Conservation (phyloP, 2,797 vertebrate genomes). For the Kryptolebias ocellatus region DNA sequence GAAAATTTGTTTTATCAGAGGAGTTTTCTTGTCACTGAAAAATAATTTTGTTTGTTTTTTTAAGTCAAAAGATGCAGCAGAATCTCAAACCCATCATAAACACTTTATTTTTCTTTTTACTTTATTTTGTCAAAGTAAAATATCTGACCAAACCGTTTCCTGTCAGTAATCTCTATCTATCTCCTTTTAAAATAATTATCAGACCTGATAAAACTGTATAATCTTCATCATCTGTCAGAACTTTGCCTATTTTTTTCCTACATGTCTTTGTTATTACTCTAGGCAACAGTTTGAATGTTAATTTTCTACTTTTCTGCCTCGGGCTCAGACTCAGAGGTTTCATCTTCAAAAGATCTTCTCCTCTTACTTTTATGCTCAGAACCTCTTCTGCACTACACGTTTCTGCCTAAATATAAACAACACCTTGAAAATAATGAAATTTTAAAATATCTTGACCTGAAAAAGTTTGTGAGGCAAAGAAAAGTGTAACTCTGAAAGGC, state of each 20-base stretch:
- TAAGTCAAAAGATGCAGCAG: neutral
- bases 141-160: neutral
- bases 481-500: no score
- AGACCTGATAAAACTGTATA: neutral
- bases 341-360: neutral
- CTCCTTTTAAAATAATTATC: neutral
- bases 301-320: neutral
- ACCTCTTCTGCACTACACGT: neutral
- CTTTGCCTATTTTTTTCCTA: neutral
- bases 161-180: neutral
- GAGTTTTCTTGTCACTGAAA: constrained; percentile 1
- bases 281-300: neutral
- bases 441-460: neutral
- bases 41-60: neutral
- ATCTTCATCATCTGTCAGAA: neutral
- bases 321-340: neutral
- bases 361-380: neutral
- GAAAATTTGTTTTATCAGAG: constrained; percentile 5
- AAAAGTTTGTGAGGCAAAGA: no score
- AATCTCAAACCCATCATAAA: neutral
- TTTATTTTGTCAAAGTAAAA: no score
- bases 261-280: neutral
- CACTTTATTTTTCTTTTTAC: neutral
- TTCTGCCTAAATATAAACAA: neutral
- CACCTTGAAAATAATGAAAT: neutral